Evolutionary conservation across 2,888 invertebrate genomes (phyloP).

Genomic region (Tetheella fluctuosa): DNA sequence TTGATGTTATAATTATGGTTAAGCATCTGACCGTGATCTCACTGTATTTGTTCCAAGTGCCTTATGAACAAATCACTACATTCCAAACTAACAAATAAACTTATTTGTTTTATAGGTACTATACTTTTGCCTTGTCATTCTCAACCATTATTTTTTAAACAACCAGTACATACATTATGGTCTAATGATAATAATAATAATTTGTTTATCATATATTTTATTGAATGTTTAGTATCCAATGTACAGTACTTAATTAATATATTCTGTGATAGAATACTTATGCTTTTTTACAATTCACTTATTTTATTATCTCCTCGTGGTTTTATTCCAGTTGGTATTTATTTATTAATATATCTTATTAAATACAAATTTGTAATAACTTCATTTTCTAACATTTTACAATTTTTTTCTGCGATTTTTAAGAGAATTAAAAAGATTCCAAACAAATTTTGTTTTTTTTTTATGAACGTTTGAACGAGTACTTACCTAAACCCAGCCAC

Average conservation of each 20-base stretch:
- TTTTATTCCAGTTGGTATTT: constrained; percentile 25
- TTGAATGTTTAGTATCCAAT: constrained; percentile 22
- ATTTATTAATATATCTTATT: constrained; percentile 35
- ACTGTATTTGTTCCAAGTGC: constrained; percentile 81
- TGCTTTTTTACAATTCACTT: constrained; percentile 41
- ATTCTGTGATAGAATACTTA: constrained; percentile 71
- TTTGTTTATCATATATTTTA: constrained; percentile 13
- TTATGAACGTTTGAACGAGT: constrained; percentile 8
- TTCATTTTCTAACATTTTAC: constrained; percentile 79
- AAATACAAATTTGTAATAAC: constrained; percentile 83
- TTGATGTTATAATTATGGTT: constrained; percentile 33
- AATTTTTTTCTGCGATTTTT: constrained; percentile 78
- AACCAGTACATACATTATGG: neutral
- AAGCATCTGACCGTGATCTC: constrained; percentile 59
- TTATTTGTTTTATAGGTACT: constrained; percentile 17
- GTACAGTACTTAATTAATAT: constrained; percentile 60
- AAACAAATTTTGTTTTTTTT: constrained; percentile 44
- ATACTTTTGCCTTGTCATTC: constrained; percentile 11
- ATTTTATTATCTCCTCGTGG: neutral
- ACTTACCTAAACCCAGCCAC: no score
- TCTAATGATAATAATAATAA: constrained; percentile 15
- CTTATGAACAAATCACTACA: constrained; percentile 80
- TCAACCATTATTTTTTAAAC: constrained; percentile 17
- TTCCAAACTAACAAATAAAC: constrained; percentile 48
- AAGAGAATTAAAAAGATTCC: constrained; percentile 74